A percentile compares a stretch with the other conserved stretches of the same genome.
Conservation (phyloP, 2,113 vertebrate species). For the Bubo bubo region DNA sequence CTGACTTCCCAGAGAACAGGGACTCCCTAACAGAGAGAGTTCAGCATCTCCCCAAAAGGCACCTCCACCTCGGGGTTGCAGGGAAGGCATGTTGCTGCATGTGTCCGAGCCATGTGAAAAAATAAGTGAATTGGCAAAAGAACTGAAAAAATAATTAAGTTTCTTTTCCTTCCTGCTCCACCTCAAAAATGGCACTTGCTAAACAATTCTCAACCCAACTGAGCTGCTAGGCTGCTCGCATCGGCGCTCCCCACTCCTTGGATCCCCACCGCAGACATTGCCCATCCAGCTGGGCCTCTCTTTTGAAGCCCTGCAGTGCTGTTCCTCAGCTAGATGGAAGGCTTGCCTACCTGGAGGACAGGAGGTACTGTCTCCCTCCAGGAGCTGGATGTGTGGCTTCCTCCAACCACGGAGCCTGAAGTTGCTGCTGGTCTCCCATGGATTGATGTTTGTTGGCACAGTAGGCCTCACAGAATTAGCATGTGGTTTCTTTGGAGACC, state of each 20-base stretch:
- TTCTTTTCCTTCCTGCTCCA: neutral
- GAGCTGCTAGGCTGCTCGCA: neutral
- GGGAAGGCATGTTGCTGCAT: neutral
- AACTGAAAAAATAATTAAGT: neutral
- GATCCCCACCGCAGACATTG: neutral
- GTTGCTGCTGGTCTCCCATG: rapidly evolving
- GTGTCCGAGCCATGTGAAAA: rapidly evolving
- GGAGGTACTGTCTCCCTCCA: neutral
- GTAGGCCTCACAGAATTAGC: neutral
- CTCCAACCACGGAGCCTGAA: neutral
- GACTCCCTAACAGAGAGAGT: no score
- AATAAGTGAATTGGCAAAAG: neutral
- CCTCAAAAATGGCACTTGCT: neutral
- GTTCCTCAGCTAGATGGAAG: neutral
- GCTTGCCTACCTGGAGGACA: neutral
- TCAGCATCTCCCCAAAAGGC: neutral
- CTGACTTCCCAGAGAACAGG: neutral
- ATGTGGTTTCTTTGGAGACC: neutral
- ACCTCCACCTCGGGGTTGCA: neutral
- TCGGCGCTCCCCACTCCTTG: rapidly evolving
- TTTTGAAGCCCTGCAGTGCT: neutral
- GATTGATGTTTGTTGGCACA: neutral
- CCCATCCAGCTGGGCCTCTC: neutral
- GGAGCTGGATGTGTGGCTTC: rapidly evolving
- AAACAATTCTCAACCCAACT: neutral